Base-by-base conservation (phyloP, 2,797 vertebrate species). In the Luscinia luscinia region DNA sequence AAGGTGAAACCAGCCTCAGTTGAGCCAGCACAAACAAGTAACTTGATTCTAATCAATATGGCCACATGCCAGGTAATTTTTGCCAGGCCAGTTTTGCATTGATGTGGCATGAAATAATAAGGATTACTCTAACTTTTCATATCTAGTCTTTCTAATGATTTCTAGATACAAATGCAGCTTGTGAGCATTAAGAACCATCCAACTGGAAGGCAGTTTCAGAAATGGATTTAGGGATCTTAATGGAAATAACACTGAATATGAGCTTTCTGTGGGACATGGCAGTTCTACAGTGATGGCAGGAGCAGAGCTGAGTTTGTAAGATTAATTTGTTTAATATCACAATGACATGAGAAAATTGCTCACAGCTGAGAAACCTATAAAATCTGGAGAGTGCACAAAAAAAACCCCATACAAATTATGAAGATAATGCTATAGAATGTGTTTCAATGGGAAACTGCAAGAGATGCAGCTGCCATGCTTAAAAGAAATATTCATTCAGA, bases 261-360 rank as follows among this genome's bases (percentile, higher is more conserved):
- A 90, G n/a, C 43, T 83, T 87, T 54, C 40, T 83, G 36, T 81
- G 87, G 61, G 54, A 85, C n/a, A 46, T 26, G 43, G 41, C 46
- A 87, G 63, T 23, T 87, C 45, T 61, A 17, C 54, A 58, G 76
- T 38, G 72, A 87, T 43, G 72, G 49, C 48, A 85, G 70, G 21
- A 74, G 23, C 41, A 89, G 58, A 49, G 27, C 58, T 68, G 24
- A 54, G 41, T 81, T 75, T 12, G 1, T 36, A 51, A 84, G 58
- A 88, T 89, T 80, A 66, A 75, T 80, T 87, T 87, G 46, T 68
- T 94, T 88, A 80, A 64, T 83, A 80, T 73, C 68, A 64, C 72
- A 85, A 68, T 54, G 75, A 48, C 38, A 14, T 74, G 30, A 83
- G 64, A 89, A 85, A 80, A 19, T 66, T 40, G 46, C 27, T 79